These are phyloP conservation scores for Nesometra sesokonis DNA, from an alignment of 35 echinoderm and acorn worm genomes.

Conservation along the genomic window DNA sequence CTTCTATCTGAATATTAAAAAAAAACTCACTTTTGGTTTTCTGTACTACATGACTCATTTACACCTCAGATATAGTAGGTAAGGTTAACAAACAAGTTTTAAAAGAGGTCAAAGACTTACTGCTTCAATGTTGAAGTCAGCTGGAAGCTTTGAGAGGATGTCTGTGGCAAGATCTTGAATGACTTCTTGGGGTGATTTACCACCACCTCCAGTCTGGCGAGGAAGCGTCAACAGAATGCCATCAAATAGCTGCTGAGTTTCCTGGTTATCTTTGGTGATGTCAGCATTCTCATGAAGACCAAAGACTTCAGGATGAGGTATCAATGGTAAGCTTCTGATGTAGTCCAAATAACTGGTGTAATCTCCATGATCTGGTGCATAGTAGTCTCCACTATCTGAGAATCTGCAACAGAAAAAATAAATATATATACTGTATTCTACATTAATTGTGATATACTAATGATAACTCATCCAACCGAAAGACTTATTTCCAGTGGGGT, in stretches of 20 bases:
- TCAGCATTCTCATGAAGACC: constrained; percentile 98
- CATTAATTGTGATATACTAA: too few species aligned
- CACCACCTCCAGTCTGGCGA: constrained; percentile 58
- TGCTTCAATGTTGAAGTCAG: constrained; percentile 79
- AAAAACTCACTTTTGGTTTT: too few species aligned
- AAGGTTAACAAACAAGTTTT: too few species aligned
- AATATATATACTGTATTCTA: background rate
- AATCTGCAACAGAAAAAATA: constrained; percentile 77
- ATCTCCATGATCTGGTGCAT: constrained; percentile 54
- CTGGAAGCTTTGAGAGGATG: constrained; percentile 81
- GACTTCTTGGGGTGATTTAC: constrained; percentile 82
- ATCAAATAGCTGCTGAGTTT: constrained; percentile 92
- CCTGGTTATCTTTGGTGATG: constrained; percentile 99
- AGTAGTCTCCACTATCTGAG: constrained; percentile 87
- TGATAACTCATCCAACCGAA: too few species aligned
- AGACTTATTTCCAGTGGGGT: too few species aligned
- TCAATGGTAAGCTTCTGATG: constrained; percentile 65
- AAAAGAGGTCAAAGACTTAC: constrained; percentile 38
- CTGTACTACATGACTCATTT: too few species aligned
- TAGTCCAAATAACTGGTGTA: constrained; percentile 83
- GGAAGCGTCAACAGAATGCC: constrained; percentile 89
- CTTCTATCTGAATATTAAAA: too few species aligned
- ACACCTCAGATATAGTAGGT: too few species aligned
- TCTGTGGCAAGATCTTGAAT: constrained; percentile 86
- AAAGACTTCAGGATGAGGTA: constrained; percentile 89